A percentile compares a stretch with the other conserved stretches of the same genome.
phyloP scores from a whole-genome alignment of 2,888 invertebrate species.

The Sussaba pulchella region DNA sequence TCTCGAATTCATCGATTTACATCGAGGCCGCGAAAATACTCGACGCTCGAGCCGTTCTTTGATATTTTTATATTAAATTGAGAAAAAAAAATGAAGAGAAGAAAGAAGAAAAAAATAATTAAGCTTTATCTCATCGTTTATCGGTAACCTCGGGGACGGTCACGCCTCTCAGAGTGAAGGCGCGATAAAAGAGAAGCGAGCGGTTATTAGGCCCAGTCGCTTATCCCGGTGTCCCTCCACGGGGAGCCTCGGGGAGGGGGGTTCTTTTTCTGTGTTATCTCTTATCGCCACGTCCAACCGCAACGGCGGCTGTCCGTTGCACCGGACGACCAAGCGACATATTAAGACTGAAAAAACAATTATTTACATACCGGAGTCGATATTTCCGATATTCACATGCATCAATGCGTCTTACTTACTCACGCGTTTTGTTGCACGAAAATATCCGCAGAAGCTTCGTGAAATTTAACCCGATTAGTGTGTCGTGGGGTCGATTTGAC shows the following conservation, averaged over 20 bases:
- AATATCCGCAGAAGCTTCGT: no score
- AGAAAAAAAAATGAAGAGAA: neutral
- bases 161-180: slow-evolving; percentile 67
- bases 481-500: no score
- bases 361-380: slow-evolving; percentile 11
- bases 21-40: slow-evolving; percentile 4
- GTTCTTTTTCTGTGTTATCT: slow-evolving; percentile 26
- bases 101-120: neutral
- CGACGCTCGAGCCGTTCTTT: neutral
- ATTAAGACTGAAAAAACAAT: slow-evolving; percentile 29
- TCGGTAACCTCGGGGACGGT: slow-evolving; percentile 74
- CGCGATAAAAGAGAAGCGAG: slow-evolving; percentile 8
- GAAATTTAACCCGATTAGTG: no score
- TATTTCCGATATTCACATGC: neutral
- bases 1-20: slow-evolving; percentile 7
- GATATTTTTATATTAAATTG: neutral
- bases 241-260: no score
- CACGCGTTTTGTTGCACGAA: no score
- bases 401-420: neutral
- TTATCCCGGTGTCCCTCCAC: slow-evolving; percentile 29
- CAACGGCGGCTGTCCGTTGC: slow-evolving; percentile 21
- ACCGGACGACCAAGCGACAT: neutral
- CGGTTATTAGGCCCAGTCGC: slow-evolving; percentile 23
- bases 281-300: slow-evolving; percentile 19
- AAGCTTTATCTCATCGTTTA: slow-evolving; percentile 67